phyloP scores from a whole-genome alignment of 2,113 vertebrate species.

The Crotalus viridis region DNA sequence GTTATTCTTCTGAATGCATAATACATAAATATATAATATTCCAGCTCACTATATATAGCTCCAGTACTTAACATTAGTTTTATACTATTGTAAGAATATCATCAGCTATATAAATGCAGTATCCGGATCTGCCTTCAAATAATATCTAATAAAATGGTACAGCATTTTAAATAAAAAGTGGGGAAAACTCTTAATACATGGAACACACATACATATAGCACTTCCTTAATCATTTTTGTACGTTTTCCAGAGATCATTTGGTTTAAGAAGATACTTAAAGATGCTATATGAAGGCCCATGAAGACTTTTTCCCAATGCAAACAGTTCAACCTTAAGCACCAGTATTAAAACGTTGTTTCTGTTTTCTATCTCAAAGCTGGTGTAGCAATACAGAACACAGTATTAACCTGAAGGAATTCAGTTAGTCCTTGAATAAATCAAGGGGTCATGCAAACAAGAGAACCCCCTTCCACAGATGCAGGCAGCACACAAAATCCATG shows the following conservation, averaged over 20 bases:
- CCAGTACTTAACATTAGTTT: not conserved
- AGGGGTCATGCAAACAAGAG: not conserved
- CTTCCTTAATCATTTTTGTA: not conserved
- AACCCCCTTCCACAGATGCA: too few species aligned
- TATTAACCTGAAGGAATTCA: not conserved
- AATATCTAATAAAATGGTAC: not conserved
- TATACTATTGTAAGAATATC: not conserved
- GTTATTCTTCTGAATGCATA: conserved; percentile 5
- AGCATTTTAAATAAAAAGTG: not conserved
- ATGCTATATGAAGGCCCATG: not conserved
- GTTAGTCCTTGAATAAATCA: not conserved
- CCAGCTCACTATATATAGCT: not conserved
- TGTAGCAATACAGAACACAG: not conserved
- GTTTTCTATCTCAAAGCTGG: conserved; percentile 11
- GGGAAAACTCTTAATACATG: not conserved
- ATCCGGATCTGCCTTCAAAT: not conserved
- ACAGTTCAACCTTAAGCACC: not conserved
- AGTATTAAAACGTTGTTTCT: not conserved
- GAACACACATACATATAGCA: not conserved
- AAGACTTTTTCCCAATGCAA: not conserved
- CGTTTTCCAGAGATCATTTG: not conserved
- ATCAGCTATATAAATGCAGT: not conserved
- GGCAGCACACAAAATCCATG: too few species aligned
- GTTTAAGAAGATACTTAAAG: not conserved
- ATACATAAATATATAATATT: fast-evolving